Evolutionary conservation across 2,113 vertebrate genomes (phyloP).

Genomic region (Pristiophorus japonicus): DNA sequence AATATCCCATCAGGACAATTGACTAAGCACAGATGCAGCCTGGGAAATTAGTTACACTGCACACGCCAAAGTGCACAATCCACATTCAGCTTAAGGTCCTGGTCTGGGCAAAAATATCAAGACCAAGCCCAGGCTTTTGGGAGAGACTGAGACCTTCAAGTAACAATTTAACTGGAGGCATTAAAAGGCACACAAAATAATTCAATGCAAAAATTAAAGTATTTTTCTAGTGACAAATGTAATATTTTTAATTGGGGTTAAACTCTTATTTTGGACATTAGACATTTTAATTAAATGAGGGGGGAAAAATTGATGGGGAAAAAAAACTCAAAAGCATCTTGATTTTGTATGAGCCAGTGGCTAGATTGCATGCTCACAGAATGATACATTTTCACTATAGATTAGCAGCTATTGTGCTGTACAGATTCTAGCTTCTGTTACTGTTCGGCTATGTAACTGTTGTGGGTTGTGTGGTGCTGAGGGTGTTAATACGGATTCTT

Average conservation of each 20-base stretch:
- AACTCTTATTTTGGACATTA: not conserved
- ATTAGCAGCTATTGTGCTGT: not conserved
- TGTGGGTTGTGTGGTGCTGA: not conserved
- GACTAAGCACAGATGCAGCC: too few species aligned
- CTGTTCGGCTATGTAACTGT: not conserved
- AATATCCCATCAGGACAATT: not conserved
- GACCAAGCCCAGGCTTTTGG: not conserved
- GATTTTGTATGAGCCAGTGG: not conserved
- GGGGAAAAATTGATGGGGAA: not conserved
- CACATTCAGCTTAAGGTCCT: not conserved
- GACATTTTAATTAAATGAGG: not conserved
- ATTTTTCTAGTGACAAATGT: not conserved
- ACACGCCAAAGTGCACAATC: not conserved
- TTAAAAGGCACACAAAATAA: not conserved
- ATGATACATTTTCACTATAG: not conserved
- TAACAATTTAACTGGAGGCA: not conserved
- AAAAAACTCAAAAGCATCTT: not conserved
- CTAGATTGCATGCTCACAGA: not conserved
- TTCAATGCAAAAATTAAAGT: not conserved
- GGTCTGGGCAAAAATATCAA: not conserved
- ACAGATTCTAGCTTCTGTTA: not conserved
- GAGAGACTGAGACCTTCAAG: not conserved
- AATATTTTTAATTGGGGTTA: not conserved
- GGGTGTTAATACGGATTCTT: too few species aligned
- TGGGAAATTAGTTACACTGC: not conserved